phyloP scores from a whole-genome alignment of 2,797 vertebrate species.

The Anguilla pacifica region DNA sequence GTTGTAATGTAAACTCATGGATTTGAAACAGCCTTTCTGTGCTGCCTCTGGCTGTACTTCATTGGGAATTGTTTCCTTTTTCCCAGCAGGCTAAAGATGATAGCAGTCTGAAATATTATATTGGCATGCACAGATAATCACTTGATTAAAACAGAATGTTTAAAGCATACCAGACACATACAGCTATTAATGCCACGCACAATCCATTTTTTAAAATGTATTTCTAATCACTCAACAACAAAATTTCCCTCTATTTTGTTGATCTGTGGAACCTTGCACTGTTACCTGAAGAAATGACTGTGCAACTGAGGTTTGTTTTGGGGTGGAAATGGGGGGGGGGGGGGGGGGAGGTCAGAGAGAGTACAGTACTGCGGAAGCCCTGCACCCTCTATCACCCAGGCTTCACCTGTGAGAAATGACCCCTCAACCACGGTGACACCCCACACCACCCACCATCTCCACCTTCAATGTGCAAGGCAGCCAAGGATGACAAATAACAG shows the following conservation, averaged over 20 bases:
- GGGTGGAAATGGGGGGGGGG: background rate
- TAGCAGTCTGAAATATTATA: background rate
- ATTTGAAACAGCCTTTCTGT: background rate
- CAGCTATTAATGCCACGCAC: background rate
- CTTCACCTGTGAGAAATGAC: constrained; percentile 2
- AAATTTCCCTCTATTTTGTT: background rate
- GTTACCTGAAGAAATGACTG: background rate
- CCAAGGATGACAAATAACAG: constrained; percentile 9
- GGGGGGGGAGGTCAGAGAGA: background rate
- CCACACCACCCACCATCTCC: background rate
- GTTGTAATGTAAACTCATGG: background rate
- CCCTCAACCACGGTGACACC: background rate
- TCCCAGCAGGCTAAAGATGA: background rate
- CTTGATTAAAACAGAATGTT: background rate
- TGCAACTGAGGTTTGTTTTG: background rate
- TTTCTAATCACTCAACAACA: background rate
- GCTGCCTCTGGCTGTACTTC: background rate
- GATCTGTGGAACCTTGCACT: background rate
- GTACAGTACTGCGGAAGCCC: background rate
- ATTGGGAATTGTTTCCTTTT: background rate
- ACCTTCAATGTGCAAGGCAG: background rate
- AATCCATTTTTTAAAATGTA: background rate
- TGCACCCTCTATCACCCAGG: background rate
- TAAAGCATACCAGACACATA: background rate
- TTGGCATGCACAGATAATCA: background rate